These are phyloP conservation scores for Acanthosepion esculentum DNA, from an alignment of 2,888 invertebrate genomes.

Conservation along the genomic window DNA sequence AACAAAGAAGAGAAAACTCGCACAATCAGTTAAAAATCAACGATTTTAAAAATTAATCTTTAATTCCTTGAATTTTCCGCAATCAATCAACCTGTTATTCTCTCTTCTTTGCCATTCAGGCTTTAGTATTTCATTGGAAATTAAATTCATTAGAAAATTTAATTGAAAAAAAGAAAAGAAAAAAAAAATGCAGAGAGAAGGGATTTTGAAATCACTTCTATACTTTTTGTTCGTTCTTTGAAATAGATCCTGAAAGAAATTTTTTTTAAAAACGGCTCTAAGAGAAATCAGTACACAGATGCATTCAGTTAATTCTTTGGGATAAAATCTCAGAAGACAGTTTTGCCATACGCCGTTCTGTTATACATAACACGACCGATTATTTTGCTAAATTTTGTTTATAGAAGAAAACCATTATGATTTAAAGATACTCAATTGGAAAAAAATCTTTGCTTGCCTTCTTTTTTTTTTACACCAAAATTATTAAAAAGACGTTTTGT, in stretches of 20 bases:
- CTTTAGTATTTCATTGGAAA: neutral
- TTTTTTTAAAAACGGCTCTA: neutral
- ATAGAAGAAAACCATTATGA: neutral
- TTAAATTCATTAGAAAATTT: slow-evolving; percentile 33
- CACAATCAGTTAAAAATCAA: neutral
- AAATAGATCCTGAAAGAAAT: neutral
- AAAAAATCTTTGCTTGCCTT: neutral
- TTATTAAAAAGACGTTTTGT: neutral
- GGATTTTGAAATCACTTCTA: neutral
- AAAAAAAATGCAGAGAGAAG: neutral
- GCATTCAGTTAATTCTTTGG: neutral
- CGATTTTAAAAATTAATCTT: slow-evolving; percentile 13
- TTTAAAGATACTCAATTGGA: neutral
- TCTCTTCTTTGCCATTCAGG: neutral
- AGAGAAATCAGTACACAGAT: neutral
- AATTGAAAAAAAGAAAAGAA: neutral
- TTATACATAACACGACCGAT: neutral
- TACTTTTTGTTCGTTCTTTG: slow-evolving; percentile 33
- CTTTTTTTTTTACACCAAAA: neutral
- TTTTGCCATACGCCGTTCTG: neutral
- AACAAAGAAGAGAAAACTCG: neutral
- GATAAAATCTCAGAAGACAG: neutral
- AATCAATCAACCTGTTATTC: neutral
- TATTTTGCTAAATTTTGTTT: neutral
- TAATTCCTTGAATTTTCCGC: neutral